Evolutionary conservation across 2,888 invertebrate species (phyloP), one percentile per base, ranked within the genome.

Genomic region (Pteria penguin): DNA sequence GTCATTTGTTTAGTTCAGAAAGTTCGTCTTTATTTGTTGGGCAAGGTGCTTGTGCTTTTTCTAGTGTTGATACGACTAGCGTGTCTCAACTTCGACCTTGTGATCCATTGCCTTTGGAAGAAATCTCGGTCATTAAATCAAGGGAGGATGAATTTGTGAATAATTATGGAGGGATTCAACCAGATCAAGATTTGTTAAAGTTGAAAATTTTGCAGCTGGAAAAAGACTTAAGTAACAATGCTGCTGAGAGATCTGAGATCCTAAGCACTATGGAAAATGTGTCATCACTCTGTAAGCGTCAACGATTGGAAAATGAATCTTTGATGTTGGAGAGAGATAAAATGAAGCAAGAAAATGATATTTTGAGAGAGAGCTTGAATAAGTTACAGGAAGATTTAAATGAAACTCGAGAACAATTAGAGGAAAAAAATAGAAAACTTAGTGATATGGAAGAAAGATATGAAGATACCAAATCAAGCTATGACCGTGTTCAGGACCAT

Each of bases 281-380:
- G 18, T 45, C 45, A 18, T 45, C 45, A 14, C 45, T 45, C 18
- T 45, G 45, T 45, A 27, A 45, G 8, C 45, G 27, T 65, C 26
- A 36, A n/a, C 33, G 36, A 26, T 27, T 36, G 26, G 65, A 65
- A 26, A 65, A 65, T 26, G 32, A 22, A 45, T n/a, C 45, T 18
- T 33, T 36, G 8, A 65, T 18, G 45, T 11, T 78, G 33, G 79
- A 82, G 67, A 57, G 76, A n/a, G 69, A 78, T 68, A 68, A 55
- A 55, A 66, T 81, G 32, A 75, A 80, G n/a, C 61, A 69, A 67
- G 76, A 76, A 27, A 31, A 80, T 52, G 82, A 82, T 71, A 72
- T 81, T n/a, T 68, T 68, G 57, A 68, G 57, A 55, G 68, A 29
- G 5, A 68, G 68, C 58, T 31, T 65, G 52, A n/a, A 33, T 27